These are phyloP conservation scores for Pterocles gutturalis DNA, from an alignment of 2,113 vertebrate genomes.

Conservation along the genomic window DNA sequence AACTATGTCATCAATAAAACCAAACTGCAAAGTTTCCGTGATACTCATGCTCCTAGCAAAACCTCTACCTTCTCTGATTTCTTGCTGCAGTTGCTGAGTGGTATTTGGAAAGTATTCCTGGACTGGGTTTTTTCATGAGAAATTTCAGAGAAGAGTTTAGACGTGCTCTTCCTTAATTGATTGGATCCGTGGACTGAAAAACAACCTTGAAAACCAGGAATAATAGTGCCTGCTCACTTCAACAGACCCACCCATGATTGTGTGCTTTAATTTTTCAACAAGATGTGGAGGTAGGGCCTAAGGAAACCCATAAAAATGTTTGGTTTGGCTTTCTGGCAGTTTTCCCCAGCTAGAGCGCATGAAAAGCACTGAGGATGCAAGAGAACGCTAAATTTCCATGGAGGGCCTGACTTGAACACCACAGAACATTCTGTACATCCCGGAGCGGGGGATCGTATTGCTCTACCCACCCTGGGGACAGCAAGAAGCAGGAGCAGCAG, in stretches of 20 bases:
- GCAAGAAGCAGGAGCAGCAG: conserved; percentile 39
- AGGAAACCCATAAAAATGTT: conserved; percentile 80
- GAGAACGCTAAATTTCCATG: conserved; percentile 63
- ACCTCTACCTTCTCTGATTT: background rate
- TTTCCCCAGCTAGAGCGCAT: conserved; percentile 41
- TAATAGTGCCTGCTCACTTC: conserved; percentile 52
- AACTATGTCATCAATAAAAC: background rate
- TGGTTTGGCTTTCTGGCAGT: conserved; percentile 74
- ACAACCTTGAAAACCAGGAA: conserved; percentile 43
- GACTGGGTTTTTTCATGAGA: background rate
- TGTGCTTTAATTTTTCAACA: conserved; percentile 70
- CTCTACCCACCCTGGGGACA: conserved; percentile 33
- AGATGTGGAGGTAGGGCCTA: conserved; percentile 44
- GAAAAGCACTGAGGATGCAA: conserved; percentile 54
- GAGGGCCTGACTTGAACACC: conserved; percentile 39
- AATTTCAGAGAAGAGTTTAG: background rate
- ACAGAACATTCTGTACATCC: conserved; percentile 76
- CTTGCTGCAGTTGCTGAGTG: background rate
- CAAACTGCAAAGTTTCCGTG: background rate
- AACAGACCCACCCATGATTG: conserved; percentile 57
- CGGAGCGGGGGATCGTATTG: background rate
- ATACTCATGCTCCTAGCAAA: background rate
- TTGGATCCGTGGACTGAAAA: background rate
- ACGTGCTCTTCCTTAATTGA: background rate
- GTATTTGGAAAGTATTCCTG: background rate